Conservation (phyloP, 2,888 invertebrate species). For the Philonicus albiceps region DNA sequence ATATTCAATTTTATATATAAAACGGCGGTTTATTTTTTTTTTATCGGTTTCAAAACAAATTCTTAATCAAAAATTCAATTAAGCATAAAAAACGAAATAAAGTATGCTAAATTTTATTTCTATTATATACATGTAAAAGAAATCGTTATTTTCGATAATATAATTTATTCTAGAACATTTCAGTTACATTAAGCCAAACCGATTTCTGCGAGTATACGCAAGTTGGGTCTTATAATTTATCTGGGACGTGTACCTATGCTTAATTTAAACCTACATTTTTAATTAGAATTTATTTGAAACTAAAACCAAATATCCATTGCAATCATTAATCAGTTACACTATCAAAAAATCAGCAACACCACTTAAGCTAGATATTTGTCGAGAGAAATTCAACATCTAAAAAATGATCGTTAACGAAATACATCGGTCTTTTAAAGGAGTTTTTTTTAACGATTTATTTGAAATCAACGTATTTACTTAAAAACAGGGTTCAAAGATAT, state of each 20-base stretch:
- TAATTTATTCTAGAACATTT: no score
- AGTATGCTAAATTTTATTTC: neutral
- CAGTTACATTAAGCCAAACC: neutral
- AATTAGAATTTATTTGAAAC: no score
- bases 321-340: neutral
- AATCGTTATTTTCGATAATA: no score
- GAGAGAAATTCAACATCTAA: neutral
- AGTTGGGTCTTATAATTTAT: no score
- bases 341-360: neutral
- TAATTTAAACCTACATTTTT: no score
- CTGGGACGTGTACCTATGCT: no score
- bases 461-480: conserved; percentile 3
- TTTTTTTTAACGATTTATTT: neutral
- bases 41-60: neutral
- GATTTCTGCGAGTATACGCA: neutral
- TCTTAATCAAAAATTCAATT: neutral
- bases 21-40: neutral
- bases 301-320: neutral
- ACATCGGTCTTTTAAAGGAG: neutral
- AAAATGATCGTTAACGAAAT: neutral
- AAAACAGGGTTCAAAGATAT: conserved; percentile 10
- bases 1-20: neutral
- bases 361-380: neutral
- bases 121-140: no score
- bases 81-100: neutral